A percentile compares a stretch with the other conserved stretches of the same genome.
Conservation (phyloP, 92 coral and sea anemone genomes). For the Micromussa lordhowensis region DNA sequence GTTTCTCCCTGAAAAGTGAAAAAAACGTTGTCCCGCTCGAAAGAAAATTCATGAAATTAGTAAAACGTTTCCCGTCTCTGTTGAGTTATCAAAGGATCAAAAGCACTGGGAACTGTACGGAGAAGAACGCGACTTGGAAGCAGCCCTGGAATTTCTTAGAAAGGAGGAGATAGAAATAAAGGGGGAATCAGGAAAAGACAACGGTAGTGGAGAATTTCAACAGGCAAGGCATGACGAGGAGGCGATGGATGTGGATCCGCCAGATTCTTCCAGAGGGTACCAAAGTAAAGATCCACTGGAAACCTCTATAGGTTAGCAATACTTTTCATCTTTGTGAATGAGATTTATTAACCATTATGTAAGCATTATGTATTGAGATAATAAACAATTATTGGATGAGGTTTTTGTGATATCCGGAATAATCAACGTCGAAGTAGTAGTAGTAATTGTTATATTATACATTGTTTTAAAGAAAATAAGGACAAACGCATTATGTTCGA, state of each 20-base stretch:
- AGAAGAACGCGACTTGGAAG: conserved; percentile 4
- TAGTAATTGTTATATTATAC: too few relatives aligned
- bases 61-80: not conserved
- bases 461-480: too few relatives aligned
- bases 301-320: not conserved
- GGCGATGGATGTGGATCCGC: not conserved
- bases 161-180: conserved; percentile 18
- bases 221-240: not conserved
- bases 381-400: too few relatives aligned
- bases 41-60: not conserved
- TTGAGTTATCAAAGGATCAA: conserved; percentile 36
- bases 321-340: not conserved
- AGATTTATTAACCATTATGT: too few relatives aligned
- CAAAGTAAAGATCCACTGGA: not conserved
- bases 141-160: conserved; percentile 29
- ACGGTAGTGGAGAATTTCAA: not conserved
- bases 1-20: conserved; percentile 5
- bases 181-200: not conserved
- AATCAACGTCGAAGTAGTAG: too few relatives aligned
- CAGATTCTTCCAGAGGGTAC: not conserved
- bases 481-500: too few relatives aligned
- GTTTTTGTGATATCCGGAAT: too few relatives aligned
- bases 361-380: too few relatives aligned
- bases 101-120: conserved; percentile 64
- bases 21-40: not conserved